Evolutionary conservation across 2,113 vertebrate genomes (phyloP).

Genomic region (Notarius lentiginosus): DNA sequence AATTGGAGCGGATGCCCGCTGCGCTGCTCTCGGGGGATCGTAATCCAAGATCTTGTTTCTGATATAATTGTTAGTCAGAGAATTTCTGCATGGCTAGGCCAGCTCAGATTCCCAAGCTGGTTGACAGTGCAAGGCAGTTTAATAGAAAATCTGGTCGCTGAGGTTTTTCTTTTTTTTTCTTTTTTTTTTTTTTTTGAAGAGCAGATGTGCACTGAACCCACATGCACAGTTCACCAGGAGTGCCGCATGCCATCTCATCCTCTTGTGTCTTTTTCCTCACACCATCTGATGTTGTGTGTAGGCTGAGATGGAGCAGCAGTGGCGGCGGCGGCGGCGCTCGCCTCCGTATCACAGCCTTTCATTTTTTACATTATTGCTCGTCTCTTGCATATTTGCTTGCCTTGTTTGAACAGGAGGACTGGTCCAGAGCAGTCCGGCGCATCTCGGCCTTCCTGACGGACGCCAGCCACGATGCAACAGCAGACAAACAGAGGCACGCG

Average conservation of each 20-base stretch:
- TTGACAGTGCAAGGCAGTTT: conserved; percentile 82
- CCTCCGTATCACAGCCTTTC: conserved; percentile 45
- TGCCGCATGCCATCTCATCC: conserved; percentile 54
- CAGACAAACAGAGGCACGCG: conserved; percentile 79
- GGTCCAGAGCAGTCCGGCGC: conserved; percentile 82
- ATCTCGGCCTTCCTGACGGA: conserved; percentile 82
- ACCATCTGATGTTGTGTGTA: conserved; percentile 15
- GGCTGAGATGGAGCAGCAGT: conserved; percentile 41
- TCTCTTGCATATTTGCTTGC: conserved; percentile 76
- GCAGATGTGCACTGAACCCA: conserved; percentile 75
- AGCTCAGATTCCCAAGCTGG: conserved; percentile 80
- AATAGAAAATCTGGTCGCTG: conserved; percentile 83
- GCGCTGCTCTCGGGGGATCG: conserved; percentile 73
- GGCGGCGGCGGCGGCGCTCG: conserved; percentile 56
- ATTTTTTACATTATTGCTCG: conserved; percentile 81
- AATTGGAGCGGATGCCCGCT: conserved; percentile 81
- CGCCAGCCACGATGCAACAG: conserved; percentile 66
- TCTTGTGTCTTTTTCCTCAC: conserved; percentile 28
- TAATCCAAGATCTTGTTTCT: conserved; percentile 84
- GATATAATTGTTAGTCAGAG: conserved; percentile 87
- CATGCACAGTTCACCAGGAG: conserved; percentile 71
- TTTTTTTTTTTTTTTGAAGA: conserved; percentile 56
- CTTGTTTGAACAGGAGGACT: conserved; percentile 81
- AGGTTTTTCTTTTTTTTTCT: conserved; percentile 66
- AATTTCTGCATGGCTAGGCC: conserved; percentile 80